Evolutionary conservation across 2,888 invertebrate genomes (phyloP).

Genomic region (Heliconius charithonia): DNA sequence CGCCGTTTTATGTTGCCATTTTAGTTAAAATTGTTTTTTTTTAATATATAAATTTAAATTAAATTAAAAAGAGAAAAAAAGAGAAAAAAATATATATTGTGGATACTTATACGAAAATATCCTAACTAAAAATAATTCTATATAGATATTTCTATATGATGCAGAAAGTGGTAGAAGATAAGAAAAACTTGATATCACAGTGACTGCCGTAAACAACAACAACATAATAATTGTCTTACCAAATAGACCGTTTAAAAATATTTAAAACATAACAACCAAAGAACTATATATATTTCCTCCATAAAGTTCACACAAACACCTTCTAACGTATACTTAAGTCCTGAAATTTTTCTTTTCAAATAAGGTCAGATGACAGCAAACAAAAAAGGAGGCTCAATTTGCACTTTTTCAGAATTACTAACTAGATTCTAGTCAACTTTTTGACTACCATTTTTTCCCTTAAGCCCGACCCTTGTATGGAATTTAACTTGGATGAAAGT

Average conservation of each 20-base stretch:
- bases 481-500: constrained; percentile 33
- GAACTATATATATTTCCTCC: neutral
- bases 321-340: constrained; percentile 29
- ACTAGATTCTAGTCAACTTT: constrained; percentile 37
- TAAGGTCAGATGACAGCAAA: constrained; percentile 34
- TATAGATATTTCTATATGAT: too few relatives aligned
- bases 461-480: constrained; percentile 16
- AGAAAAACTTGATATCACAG: too few relatives aligned
- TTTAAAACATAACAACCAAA: neutral
- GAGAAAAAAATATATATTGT: too few relatives aligned
- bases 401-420: constrained; percentile 38
- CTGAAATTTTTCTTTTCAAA: constrained; percentile 33
- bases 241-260: neutral
- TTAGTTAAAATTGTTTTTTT: neutral
- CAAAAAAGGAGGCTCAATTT: constrained; percentile 33
- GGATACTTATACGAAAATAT: neutral
- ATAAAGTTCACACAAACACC: neutral
- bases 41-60: neutral
- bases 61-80: neutral
- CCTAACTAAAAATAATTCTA: too few relatives aligned
- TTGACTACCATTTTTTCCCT: constrained; percentile 13
- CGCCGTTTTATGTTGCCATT: neutral
- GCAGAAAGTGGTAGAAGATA: too few relatives aligned
- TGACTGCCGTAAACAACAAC: too few relatives aligned
- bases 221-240: too few relatives aligned